Conservation (phyloP, 2,113 vertebrate genomes). For the Lophura nycthemera region DNA sequence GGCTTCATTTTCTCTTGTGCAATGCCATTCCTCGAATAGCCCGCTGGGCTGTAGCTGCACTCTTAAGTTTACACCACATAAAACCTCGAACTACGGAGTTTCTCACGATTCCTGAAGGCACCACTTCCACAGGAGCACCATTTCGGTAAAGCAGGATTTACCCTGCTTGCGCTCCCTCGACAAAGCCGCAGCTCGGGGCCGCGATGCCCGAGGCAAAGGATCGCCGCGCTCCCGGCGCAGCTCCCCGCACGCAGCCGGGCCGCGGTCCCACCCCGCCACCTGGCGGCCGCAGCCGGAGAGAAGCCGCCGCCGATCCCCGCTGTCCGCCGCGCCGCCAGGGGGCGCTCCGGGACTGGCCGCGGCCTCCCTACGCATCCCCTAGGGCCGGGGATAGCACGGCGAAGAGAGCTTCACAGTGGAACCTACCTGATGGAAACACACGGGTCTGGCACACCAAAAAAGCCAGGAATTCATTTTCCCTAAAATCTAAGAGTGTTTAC, state of each 20-base stretch:
- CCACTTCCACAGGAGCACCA: too few species aligned
- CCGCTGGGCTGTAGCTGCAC: accelerated
- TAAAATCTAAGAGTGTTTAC: neutral
- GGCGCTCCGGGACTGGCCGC: neutral
- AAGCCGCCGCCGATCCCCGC: neutral
- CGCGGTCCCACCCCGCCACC: neutral
- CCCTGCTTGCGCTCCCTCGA: too few species aligned
- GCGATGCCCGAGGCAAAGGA: too few species aligned
- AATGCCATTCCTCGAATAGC: neutral
- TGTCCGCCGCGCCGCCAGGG: neutral
- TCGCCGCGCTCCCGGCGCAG: neutral
- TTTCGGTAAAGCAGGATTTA: too few species aligned
- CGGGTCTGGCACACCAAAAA: neutral
- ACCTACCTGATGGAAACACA: neutral
- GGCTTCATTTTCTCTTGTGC: neutral
- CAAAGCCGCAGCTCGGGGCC: too few species aligned
- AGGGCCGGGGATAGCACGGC: neutral
- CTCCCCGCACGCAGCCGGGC: neutral
- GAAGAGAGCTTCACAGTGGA: neutral
- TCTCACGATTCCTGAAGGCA: neutral
- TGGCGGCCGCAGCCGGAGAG: neutral
- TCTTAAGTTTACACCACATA: too few species aligned
- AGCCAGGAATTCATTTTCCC: neutral
- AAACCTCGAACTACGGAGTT: accelerated
- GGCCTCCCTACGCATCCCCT: neutral